Conservation (phyloP, 2,888 invertebrate genomes). For the Drosophila imparisetae region DNA sequence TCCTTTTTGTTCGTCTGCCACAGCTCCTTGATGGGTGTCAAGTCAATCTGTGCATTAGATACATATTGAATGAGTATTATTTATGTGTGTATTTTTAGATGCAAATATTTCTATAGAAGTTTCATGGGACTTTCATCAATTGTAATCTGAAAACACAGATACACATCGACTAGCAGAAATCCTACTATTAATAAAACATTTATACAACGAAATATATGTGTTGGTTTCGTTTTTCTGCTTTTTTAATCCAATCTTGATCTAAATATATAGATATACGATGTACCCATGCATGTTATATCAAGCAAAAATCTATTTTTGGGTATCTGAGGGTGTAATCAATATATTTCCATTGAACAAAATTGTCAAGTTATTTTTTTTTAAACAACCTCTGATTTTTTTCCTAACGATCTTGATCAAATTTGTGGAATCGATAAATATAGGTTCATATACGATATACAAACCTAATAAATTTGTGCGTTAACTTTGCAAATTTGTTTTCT, state of each 20-base stretch:
- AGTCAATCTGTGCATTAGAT: slow-evolving; percentile 85
- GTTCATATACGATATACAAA: neutral
- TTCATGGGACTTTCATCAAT: neutral
- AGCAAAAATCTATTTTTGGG: neutral
- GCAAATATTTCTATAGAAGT: neutral
- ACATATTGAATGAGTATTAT: neutral
- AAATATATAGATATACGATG: neutral
- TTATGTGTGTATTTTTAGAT: neutral
- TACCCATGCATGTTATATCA: neutral
- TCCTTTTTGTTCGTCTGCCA: slow-evolving; percentile 88
- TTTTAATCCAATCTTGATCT: neutral
- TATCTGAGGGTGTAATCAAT: no score
- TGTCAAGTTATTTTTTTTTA: no score
- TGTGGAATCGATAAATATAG: neutral
- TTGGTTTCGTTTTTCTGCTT: neutral
- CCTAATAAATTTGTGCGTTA: neutral
- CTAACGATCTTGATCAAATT: no score
- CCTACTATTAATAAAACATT: neutral
- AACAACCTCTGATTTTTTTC: no score
- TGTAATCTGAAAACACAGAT: neutral
- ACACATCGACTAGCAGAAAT: neutral
- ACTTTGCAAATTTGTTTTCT: no score
- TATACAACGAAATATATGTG: neutral
- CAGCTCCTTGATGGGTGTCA: slow-evolving; percentile 85
- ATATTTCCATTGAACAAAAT: no score